These are phyloP conservation scores for Donacobius atricapilla DNA, from an alignment of 2,113 vertebrate genomes.

Conservation along the genomic window DNA sequence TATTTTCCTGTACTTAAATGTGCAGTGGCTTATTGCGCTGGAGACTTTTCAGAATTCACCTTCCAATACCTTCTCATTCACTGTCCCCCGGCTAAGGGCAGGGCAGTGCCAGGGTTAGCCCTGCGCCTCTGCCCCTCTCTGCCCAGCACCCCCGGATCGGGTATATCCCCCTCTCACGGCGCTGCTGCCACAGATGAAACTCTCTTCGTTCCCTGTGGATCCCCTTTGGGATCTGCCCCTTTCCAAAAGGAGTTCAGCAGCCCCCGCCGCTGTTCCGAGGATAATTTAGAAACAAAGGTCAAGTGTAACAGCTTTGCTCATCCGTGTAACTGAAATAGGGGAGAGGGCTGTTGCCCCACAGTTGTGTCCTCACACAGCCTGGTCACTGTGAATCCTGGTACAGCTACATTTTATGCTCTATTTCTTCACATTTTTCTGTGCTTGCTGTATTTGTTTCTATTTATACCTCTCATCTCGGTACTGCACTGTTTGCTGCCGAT, in stretches of 20 bases:
- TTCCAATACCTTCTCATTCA: background rate
- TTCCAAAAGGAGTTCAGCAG: background rate
- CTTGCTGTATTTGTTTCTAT: background rate
- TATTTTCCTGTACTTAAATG: background rate
- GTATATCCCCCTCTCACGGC: background rate
- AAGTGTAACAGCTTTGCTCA: constrained; percentile 21
- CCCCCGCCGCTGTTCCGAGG: background rate
- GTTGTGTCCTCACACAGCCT: background rate
- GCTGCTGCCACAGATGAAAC: background rate
- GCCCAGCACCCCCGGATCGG: background rate
- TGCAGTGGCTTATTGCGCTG: background rate
- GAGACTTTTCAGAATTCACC: background rate
- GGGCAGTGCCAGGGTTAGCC: background rate
- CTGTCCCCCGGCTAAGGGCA: rapidly evolving
- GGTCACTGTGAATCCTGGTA: background rate
- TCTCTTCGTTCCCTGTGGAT: background rate
- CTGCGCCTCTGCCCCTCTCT: background rate
- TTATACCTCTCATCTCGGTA: background rate
- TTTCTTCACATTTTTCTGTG: background rate
- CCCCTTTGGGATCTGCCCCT: background rate
- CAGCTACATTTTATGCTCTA: background rate
- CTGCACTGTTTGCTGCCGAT: background rate
- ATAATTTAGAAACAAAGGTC: constrained; percentile 38
- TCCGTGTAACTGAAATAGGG: background rate
- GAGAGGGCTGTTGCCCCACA: constrained; percentile 22